Percentiles rank a stretch among this genome's conserved stretches.
phyloP scores from a whole-genome alignment of 2,113 vertebrate species.

The Thunnus thynnus region DNA sequence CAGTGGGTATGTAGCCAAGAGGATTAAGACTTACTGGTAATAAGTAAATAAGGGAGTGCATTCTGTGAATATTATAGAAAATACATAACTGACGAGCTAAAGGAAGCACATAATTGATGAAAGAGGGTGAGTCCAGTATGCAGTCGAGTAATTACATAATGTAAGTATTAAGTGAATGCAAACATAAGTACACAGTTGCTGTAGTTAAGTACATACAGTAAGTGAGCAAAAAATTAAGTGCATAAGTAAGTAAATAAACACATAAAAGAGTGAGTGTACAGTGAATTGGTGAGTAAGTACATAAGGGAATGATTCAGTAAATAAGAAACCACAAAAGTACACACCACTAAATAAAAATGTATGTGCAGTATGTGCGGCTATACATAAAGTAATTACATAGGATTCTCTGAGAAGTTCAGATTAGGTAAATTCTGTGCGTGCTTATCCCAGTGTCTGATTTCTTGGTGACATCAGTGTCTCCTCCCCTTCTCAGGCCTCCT shows the following conservation, averaged over 20 bases:
- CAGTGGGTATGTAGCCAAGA: not conserved
- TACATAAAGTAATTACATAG: not conserved
- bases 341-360: slow-evolving; percentile 1
- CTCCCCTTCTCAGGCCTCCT: slow-evolving; percentile 24
- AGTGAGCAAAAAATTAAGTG: slow-evolving; percentile 20
- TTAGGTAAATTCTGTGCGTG: slow-evolving; percentile 41
- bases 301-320: slow-evolving; percentile 16
- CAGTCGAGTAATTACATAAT: not conserved
- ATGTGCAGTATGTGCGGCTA: not conserved
- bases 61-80: too few relatives aligned
- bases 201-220: slow-evolving; percentile 7
- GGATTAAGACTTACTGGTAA: not conserved
- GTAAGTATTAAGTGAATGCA: not conserved
- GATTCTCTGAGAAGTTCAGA: slow-evolving; percentile 10
- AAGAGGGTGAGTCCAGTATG: not conserved
- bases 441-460: slow-evolving; percentile 13
- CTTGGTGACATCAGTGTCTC: slow-evolving; percentile 32
- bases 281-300: slow-evolving; percentile 11
- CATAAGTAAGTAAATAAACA: slow-evolving; percentile 28
- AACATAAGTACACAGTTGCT: not conserved
- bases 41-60: not conserved
- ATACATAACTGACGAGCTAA: not conserved
- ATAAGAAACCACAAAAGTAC: slow-evolving; percentile 20
- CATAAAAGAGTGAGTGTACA: slow-evolving; percentile 12
- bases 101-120: not conserved